phyloP scores from a whole-genome alignment of 2,888 invertebrate genomes.

The Scaptomyza caliginosa region DNA sequence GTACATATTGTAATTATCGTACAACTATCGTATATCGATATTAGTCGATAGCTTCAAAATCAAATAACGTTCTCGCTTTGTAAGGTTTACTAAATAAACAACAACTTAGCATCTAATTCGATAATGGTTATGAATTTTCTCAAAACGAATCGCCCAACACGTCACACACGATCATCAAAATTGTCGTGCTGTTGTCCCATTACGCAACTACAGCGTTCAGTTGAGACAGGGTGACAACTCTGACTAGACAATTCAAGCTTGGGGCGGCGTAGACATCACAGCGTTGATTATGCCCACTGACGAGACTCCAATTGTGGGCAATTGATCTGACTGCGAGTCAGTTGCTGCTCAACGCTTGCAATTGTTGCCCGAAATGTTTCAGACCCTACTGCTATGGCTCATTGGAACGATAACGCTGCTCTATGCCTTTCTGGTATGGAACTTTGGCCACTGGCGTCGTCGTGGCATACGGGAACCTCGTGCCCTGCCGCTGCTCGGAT shows the following conservation, averaged over 20 bases:
- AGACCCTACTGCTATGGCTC: slow-evolving; percentile 28
- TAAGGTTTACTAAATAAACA: not conserved
- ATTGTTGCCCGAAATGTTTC: slow-evolving; percentile 32
- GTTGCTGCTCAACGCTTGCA: slow-evolving; percentile 21
- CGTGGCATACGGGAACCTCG: slow-evolving; percentile 81
- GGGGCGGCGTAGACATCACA: not conserved
- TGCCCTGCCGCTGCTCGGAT: slow-evolving; percentile 82
- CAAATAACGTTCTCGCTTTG: not conserved
- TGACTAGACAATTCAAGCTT: not conserved
- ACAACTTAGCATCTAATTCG: slow-evolving; percentile 35
- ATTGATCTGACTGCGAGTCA: slow-evolving; percentile 13
- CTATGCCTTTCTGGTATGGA: slow-evolving; percentile 78
- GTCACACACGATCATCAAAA: slow-evolving; percentile 9
- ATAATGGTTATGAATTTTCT: slow-evolving; percentile 22
- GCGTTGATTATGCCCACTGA: slow-evolving; percentile 4
- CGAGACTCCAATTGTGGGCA: slow-evolving; percentile 16
- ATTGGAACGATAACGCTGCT: slow-evolving; percentile 29
- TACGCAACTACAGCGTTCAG: slow-evolving; percentile 8
- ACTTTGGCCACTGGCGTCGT: slow-evolving; percentile 83
- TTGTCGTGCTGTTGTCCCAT: slow-evolving; percentile 16
- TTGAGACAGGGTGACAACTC: slow-evolving; percentile 4
- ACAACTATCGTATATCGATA: not conserved
- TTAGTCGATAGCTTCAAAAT: not conserved
- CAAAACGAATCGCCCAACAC: not conserved
- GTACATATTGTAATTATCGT: too few relatives aligned